Percentiles rank a stretch among this genome's conserved stretches.
Conservation (phyloP, 2,888 invertebrate species). For the Glyphotaelius pellucidus region DNA sequence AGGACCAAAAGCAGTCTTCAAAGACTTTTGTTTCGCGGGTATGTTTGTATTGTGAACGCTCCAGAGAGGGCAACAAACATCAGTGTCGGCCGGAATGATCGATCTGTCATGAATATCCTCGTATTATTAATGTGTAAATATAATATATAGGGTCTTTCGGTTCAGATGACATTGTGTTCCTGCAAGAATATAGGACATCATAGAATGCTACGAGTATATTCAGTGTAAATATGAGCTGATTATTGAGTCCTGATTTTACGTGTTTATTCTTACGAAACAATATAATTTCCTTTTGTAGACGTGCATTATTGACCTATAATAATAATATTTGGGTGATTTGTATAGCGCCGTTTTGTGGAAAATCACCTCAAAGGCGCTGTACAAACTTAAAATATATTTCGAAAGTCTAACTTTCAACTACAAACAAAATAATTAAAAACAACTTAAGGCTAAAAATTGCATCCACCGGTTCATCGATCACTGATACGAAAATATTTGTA, state of each 20-base stretch:
- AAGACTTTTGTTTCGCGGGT: slow-evolving; percentile 28
- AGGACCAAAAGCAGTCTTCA: slow-evolving; percentile 6
- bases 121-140: not conserved
- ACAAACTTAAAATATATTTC: no score
- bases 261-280: not conserved
- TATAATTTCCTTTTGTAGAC: not conserved
- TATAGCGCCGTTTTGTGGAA: no score
- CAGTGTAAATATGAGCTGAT: not conserved
- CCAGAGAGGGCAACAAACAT: slow-evolving; percentile 12
- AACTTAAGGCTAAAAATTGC: no score
- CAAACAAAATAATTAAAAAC: no score
- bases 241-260: not conserved
- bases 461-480: no score
- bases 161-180: not conserved
- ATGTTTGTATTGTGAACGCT: slow-evolving; percentile 32
- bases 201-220: not conserved
- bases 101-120: not conserved
- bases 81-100: slow-evolving; percentile 26
- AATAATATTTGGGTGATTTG: no score
- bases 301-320: no score
- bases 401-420: no score
- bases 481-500: no score
- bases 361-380: no score
- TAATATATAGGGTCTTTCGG: not conserved
- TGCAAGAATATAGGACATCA: not conserved